phyloP scores from a whole-genome alignment of 2,888 invertebrate genomes.

The Lasius platythorax region DNA sequence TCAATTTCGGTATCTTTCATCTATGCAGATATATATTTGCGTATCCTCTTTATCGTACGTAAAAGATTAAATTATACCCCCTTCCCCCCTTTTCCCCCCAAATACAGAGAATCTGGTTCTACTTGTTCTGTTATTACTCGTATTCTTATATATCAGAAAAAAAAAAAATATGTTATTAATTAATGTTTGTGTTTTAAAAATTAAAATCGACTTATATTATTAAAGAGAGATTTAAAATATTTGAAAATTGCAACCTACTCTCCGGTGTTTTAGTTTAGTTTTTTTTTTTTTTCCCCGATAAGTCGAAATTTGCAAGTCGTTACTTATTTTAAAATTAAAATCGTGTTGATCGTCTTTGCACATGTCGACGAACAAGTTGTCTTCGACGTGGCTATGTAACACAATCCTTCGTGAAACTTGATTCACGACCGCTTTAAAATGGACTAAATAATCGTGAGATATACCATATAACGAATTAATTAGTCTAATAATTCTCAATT shows the following conservation, averaged over 20 bases:
- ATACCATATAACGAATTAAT: slow-evolving; percentile 58
- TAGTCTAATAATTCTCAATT: slow-evolving; percentile 3
- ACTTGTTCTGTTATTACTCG: too few relatives aligned
- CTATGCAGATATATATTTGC: not conserved
- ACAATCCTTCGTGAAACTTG: slow-evolving; percentile 2
- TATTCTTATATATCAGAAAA: slow-evolving; percentile 1
- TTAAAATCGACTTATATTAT: not conserved
- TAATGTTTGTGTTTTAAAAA: not conserved
- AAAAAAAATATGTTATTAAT: slow-evolving; percentile 1
- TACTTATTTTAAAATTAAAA: slow-evolving; percentile 7
- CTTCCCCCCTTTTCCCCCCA: too few relatives aligned
- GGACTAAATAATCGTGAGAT: slow-evolving; percentile 28
- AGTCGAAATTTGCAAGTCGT: not conserved
- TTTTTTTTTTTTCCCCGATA: not conserved
- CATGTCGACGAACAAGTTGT: slow-evolving; percentile 1
- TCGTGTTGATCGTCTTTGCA: not conserved
- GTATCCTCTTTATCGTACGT: not conserved
- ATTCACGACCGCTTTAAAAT: slow-evolving; percentile 59
- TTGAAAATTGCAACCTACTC: not conserved
- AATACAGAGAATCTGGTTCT: not conserved
- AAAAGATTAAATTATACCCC: not conserved
- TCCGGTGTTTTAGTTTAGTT: not conserved
- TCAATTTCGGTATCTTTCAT: not conserved
- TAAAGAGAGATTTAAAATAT: not conserved
- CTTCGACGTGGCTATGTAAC: slow-evolving; percentile 14